Evolutionary conservation across 2,888 invertebrate species (phyloP).

Genomic region (Osedax frankpressi): DNA sequence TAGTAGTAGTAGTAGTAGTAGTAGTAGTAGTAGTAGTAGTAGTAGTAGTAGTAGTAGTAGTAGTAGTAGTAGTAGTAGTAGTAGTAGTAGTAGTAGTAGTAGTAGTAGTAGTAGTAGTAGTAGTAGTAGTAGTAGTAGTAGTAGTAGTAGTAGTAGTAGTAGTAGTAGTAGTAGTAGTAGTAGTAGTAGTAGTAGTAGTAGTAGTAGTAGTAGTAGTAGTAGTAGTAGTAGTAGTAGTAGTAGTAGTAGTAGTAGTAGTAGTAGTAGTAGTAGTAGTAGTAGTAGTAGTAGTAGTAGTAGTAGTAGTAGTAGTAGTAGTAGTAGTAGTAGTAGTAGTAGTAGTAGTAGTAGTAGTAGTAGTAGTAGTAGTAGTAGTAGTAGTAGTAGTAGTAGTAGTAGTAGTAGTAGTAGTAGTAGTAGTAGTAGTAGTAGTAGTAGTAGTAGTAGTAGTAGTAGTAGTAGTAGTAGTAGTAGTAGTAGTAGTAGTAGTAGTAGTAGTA

Average conservation of each 20-base stretch:
- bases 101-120: not conserved
- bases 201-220: not conserved
- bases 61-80: not conserved
- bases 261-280: not conserved
- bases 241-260: not conserved
- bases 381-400: not conserved
- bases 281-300: not conserved
- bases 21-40: not conserved
- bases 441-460: not conserved
- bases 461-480: not conserved
- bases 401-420: not conserved
- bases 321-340: not conserved
- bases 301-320: not conserved
- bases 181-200: not conserved
- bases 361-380: not conserved
- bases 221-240: not conserved
- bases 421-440: not conserved
- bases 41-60: not conserved
- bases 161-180: not conserved
- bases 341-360: not conserved
- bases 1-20: not conserved
- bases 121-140: not conserved
- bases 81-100: not conserved
- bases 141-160: not conserved
- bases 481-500: not conserved